phyloP scores from a whole-genome alignment of 2,113 vertebrate genomes.

The Microcebus jonahi region DNA sequence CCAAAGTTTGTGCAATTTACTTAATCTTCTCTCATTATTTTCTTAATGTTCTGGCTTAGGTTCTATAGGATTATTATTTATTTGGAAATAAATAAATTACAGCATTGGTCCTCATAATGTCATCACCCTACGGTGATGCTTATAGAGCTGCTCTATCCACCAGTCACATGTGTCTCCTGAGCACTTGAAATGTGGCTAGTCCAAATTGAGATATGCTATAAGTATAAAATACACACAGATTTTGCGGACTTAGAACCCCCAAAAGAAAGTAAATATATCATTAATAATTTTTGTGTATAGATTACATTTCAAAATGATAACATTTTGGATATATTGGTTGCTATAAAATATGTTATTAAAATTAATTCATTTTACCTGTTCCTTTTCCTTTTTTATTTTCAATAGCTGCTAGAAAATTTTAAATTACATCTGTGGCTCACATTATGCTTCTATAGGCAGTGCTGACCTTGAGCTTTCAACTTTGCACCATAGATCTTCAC shows the following conservation, averaged over 20 bases:
- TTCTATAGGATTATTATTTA: neutral
- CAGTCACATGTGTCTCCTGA: neutral
- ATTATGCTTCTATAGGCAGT: neutral
- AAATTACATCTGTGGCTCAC: neutral
- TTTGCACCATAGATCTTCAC: neutral
- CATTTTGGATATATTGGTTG: neutral
- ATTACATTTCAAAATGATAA: constrained; percentile 2
- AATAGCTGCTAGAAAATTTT: neutral
- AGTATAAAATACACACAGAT: neutral
- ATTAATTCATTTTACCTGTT: constrained; percentile 4
- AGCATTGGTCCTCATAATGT: neutral
- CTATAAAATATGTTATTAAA: constrained; percentile 27
- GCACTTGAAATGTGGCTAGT: neutral
- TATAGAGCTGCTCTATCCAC: neutral
- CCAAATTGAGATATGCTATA: neutral
- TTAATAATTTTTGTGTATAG: neutral
- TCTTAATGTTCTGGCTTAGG: neutral
- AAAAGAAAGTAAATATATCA: neutral
- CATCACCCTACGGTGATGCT: too few relatives aligned
- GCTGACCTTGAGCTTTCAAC: neutral
- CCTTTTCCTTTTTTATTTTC: neutral
- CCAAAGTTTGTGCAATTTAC: neutral
- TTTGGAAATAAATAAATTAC: neutral
- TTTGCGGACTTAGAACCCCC: neutral
- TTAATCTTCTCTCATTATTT: constrained; percentile 22